Base-by-base conservation (phyloP, 2,797 vertebrate genomes). In the Chanos chanos region DNA sequence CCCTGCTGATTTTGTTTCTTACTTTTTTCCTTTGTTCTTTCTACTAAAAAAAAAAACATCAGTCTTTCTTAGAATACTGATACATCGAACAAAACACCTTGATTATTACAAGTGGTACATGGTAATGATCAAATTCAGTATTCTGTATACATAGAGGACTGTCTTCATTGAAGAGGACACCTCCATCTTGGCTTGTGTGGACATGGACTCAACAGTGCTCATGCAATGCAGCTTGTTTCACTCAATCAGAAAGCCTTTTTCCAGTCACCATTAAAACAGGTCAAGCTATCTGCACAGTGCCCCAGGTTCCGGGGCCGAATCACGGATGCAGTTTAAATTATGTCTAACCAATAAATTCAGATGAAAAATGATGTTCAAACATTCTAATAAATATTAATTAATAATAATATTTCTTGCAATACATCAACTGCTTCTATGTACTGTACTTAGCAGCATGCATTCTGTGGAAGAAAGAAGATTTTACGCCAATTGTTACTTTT, bases 381-480 rank as follows among this genome's bases (percentile, higher is more conserved):
- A 66, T 60, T 82, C 77, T 73, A 75, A 80, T 83, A 77, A 81
- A 83, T 78, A 74, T 44, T 31, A 73, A 81, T 57, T 81, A 80
- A 76, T 71, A 76, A 83, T 85, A 83, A 85, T 81, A 85, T 81
- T 86, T 88, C 81, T 89, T 90, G 90, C 93, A 95, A 94, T 93
- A 94, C 94, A 92, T 93, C 90, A 90, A 91, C 84, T 91, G 90
- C 93, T 94, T 96, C 86, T 88, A 92, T 91, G 89, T 94, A 92
- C 92, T 95, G 90, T 96, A 95, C 90, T 92, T 95, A 95, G 92
- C 92, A 94, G 96, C 95, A 99, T 99, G 95, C 94, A 86, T 92
- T 93, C 92, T 94, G 91, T 93, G 91, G 86, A 89, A 91, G 89
- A 89, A 91, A 91, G 88, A 92, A 83, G 81, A 86, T 44, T 81